Evolutionary conservation across 2,113 vertebrate genomes (phyloP).

Genomic region (Platysternon megacephalum): DNA sequence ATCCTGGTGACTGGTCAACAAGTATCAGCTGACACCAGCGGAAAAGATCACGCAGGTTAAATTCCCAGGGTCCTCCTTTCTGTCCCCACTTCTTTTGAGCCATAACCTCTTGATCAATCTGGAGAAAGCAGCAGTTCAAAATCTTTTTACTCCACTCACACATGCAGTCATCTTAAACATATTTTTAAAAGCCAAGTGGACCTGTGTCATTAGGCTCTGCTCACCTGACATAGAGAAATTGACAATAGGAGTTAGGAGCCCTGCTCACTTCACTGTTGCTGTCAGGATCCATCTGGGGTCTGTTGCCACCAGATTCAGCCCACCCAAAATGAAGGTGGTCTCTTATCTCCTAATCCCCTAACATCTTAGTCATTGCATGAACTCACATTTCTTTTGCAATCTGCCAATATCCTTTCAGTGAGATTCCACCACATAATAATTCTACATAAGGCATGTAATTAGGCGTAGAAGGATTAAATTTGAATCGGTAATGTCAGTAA

Average conservation of each 20-base stretch:
- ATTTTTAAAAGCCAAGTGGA: background rate
- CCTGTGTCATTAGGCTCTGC: background rate
- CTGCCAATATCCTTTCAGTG: background rate
- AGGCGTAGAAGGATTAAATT: background rate
- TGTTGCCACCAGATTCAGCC: background rate
- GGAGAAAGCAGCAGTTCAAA: background rate
- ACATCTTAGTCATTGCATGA: background rate
- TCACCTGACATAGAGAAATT: background rate
- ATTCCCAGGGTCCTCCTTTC: constrained; percentile 97
- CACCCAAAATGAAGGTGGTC: background rate
- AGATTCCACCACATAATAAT: background rate
- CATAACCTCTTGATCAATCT: constrained; percentile 91
- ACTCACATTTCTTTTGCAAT: background rate
- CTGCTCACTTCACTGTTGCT: background rate
- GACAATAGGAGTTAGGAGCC: background rate
- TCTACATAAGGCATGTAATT: background rate
- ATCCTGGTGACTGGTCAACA: constrained; percentile 91
- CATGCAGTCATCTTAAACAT: background rate
- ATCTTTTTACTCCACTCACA: background rate
- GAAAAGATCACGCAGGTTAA: constrained; percentile 96
- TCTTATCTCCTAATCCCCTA: background rate
- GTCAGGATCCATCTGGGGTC: background rate
- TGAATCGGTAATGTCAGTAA: background rate
- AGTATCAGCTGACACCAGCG: constrained; percentile 99
- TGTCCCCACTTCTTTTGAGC: constrained; percentile 93